These are phyloP conservation scores for Luperina testacea DNA, from an alignment of 2,888 invertebrate genomes.

Conservation along the genomic window DNA sequence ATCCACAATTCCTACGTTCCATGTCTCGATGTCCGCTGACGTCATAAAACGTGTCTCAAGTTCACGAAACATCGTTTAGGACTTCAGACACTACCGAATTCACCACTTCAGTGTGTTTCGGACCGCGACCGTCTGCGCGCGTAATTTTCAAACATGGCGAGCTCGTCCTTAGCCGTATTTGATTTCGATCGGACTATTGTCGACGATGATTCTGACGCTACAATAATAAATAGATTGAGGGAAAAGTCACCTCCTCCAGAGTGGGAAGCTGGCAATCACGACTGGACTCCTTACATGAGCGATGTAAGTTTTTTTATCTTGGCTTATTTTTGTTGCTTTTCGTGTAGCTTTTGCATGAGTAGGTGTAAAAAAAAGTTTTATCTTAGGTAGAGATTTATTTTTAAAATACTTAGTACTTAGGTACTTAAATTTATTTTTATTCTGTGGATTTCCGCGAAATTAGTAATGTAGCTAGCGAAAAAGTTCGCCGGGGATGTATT, in stretches of 20 bases:
- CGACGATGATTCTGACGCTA: slow-evolving; percentile 85
- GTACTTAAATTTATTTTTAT: slow-evolving; percentile 10
- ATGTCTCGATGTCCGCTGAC: slow-evolving; percentile 52
- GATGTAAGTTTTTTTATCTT: slow-evolving; percentile 77
- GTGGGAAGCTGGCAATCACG: slow-evolving; percentile 80
- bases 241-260: slow-evolving; percentile 85
- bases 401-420: neutral
- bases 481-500: neutral
- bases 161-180: slow-evolving; percentile 80
- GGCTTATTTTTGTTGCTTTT: slow-evolving; percentile 7
- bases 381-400: neutral
- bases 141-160: slow-evolving; percentile 74
- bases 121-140: slow-evolving; percentile 69
- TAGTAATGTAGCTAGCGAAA: neutral
- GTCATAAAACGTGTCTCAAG: slow-evolving; percentile 52
- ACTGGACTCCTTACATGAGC: slow-evolving; percentile 88
- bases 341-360: slow-evolving; percentile 19
- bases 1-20: slow-evolving; percentile 56
- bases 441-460: neutral
- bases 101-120: slow-evolving; percentile 67
- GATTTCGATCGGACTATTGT: slow-evolving; percentile 88
- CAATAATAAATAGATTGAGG: slow-evolving; percentile 82
- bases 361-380: slow-evolving; percentile 6
- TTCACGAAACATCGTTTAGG: slow-evolving; percentile 34
- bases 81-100: slow-evolving; percentile 27